Evolutionary conservation across 2,113 vertebrate genomes (phyloP), one percentile per base, ranked within the genome.

Genomic region (Pachyramphus minor): DNA sequence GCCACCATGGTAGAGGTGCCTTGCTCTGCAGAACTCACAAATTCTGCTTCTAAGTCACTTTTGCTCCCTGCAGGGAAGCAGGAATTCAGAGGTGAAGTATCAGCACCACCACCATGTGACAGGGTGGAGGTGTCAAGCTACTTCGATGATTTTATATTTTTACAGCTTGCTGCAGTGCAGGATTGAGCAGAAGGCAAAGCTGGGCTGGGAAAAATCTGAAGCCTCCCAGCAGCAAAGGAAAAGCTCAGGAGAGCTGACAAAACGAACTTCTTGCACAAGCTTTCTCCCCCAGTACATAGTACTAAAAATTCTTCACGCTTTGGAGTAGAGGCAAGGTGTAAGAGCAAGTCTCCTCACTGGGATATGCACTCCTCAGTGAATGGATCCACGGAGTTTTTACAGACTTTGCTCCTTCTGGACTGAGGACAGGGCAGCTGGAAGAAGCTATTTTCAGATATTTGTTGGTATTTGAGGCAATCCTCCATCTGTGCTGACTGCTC

Each of bases 401-500:
- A 79, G 59, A 50, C 44, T 87, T 81, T 56, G 8, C 45, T 88
- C 59, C 74, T 84, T 93, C 82, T 86, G 63, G 24, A 49, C 24
- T 25, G 71, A 85, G 78, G 77, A 74, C 0, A 3, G 25, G 42
- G 31, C 66, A 84, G 69, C 53, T 95, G 53, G 71, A 86, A 92
- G 50, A 42, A 90, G 39, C 39, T 87, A 86, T 91, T 95, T 91
- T 78, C 74, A 87, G 87, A 11, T 75, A 35, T 84, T 31, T 74
- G 55, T 30, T 89, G 47, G 63, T 55, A 33, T 94, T 84, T 86
- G 76, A 93, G 69, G 84, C 86, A 83, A 58, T 71, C 63, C 27
- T 75, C 85, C 84, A 80, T 86, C 60, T 87, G 85, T 84, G 69
- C 85, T 81, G 88, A 49, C 92, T 91, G 87, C 33, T 96, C 81